Conservation (phyloP, 1,140 invertebrate species). For the Drosophila lacertosa region DNA sequence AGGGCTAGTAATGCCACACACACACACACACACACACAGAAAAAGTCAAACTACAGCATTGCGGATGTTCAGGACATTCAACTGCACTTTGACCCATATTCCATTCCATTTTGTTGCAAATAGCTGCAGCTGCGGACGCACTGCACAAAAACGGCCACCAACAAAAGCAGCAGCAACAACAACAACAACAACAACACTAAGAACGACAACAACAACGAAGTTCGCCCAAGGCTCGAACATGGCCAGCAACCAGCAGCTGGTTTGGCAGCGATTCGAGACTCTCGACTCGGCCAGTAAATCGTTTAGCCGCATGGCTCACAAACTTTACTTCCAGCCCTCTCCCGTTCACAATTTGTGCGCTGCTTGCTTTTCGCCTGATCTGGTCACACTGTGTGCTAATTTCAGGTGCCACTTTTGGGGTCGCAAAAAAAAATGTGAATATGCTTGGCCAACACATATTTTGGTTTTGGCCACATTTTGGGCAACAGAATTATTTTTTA, state of each 20-base stretch:
- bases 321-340: constrained; percentile 23
- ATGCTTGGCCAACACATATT: constrained; percentile 7
- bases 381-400: background rate
- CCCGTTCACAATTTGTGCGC: background rate
- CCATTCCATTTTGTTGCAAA: constrained; percentile 82
- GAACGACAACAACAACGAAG: constrained; percentile 45
- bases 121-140: constrained; percentile 47
- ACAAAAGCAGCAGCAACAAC: constrained; percentile 36
- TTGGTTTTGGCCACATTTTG: constrained; percentile 23
- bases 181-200: constrained; percentile 20
- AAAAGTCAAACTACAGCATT: constrained; percentile 84
- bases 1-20: constrained; percentile 17
- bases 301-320: constrained; percentile 47
- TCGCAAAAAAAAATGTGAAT: constrained; percentile 7
- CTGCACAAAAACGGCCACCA: constrained; percentile 28
- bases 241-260: constrained; percentile 47
- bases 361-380: constrained; percentile 9
- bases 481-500: constrained; percentile 33
- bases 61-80: constrained; percentile 84
- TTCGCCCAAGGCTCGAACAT: constrained; percentile 24
- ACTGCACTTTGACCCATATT: constrained; percentile 84
- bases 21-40: constrained; percentile 46
- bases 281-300: constrained; percentile 43
- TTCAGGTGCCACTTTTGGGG: background rate
- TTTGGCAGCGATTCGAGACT: constrained; percentile 38